Evolutionary conservation across 2,797 vertebrate species (phyloP), one percentile per base, ranked within the genome.

Genomic region (Malurus leucopterus): DNA sequence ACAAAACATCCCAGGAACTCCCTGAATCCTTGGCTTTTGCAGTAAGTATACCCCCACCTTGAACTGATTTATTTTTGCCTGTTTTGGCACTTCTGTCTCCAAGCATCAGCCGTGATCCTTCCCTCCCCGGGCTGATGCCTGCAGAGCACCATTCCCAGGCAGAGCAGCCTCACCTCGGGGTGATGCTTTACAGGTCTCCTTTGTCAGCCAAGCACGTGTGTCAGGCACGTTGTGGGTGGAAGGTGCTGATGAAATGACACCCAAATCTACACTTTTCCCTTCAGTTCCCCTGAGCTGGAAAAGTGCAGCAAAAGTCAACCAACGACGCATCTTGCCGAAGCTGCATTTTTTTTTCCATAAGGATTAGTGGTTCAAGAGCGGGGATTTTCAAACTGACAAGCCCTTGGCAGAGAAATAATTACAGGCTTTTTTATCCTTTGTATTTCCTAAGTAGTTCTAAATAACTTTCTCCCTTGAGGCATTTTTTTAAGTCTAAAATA

Each of bases 401-500:
- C 89, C 89, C 51, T 95, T 95, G 94, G 94, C 95, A 95, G 87
- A 93, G 92, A 86, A 93, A 93, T 95, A 95, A 95, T 95, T 94
- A 89, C 54, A 79, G 88, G 64, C 77, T 84, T 91, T 89, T 90
- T 91, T 93, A 73, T 91, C 71, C 87, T 95, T 93, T 93, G 80
- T 92, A 50, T 94, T 93, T 93, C 68, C 62, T 89, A 92, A 95
- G 91, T 88, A 93, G 85, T 92, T 94, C 91, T 89, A 86, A 95
- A 94, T 91, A 46, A 82, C 92, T 94, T 91, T 82, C 79, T 49
- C 87, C 92, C 93, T 89, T 21, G 74, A 49, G 89, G 80, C 58
- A 15, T 50, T 89, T 91, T 91, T 91, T 75, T 19, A 81, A 94
- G 80, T 29, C 77, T 79, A 44, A 82, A 81, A 73, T 89, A 91